Evolutionary conservation across 2,888 invertebrate genomes (phyloP), one percentile per base, ranked within the genome.

Genomic region (Caradrina kadenii): DNA sequence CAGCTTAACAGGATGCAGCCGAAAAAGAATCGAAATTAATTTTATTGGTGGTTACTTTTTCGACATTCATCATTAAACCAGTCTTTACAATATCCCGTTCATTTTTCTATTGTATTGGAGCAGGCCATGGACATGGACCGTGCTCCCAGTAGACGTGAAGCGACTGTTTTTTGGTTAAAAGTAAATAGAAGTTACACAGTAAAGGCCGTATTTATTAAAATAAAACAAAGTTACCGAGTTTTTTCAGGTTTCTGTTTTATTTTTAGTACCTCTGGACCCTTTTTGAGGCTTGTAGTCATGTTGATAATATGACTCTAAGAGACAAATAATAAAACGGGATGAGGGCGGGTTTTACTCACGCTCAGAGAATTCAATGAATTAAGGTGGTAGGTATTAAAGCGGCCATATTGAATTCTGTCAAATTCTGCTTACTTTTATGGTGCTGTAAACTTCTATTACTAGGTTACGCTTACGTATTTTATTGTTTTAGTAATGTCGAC

Each of bases 291-390:
- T 45, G 62, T 75, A 76, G 80, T 67, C 76, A 26, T 75, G 76
- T 75, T 79, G 39, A 54, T 66, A 58, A 58, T 79, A 62, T 74
- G 54, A 59, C 13, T 74, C 50, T 59, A 19, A 59, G 39, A 19
- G 56, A 39, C 26, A 80, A 74, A 76, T 67, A 79, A 75, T 79
- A 62, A 80, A 76, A 76, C 19, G 79, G 73, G 79, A 10, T 45
- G 35, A 50, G 53, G 21, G 21, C 1, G 50, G 26, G 45, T 54
- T 66, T 80, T 80, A 75, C 59, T n/a, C 11, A 7, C 19, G 31
- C 35, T 45, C 21, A 15, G 59, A 54, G 63, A 21, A 48, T 61
- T 49, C 73, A 50, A 59, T 78, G 61, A 61, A 77, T 77, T 77
- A 49, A 72, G 58, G 53, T 63, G 31, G 35, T 70, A 22, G 49